A percentile compares a stretch with the other conserved stretches of the same genome.
Evolutionary conservation across 1,140 invertebrate species (phyloP).

Genomic region (Eriosoma lanigerum): DNA sequence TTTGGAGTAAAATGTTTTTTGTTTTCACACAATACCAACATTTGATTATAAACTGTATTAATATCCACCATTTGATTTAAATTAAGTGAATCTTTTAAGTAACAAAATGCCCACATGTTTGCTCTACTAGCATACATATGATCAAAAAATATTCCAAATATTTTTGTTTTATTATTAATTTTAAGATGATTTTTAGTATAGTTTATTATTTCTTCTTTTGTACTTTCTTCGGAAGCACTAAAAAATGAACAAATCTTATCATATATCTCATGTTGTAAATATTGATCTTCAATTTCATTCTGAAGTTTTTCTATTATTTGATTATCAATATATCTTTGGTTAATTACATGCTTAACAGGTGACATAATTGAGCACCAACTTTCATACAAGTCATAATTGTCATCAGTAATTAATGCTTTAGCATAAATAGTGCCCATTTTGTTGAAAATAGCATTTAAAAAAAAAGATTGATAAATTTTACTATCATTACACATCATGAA

Average conservation of each 20-base stretch:
- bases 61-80: constrained; percentile 35
- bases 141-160: constrained; percentile 42
- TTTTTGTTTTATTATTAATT: background rate
- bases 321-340: constrained; percentile 46
- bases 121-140: constrained; percentile 43
- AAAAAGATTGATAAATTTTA: constrained; percentile 49
- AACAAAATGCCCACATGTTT: constrained; percentile 43
- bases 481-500: constrained; percentile 42
- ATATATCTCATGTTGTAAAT: constrained; percentile 43
- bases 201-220: constrained; percentile 36
- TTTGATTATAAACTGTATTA: constrained; percentile 37
- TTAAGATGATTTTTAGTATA: constrained; percentile 27
- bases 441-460: constrained; percentile 31
- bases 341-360: constrained; percentile 42
- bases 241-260: constrained; percentile 48
- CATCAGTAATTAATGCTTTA: constrained; percentile 45
- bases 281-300: constrained; percentile 35
- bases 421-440: constrained; percentile 40
- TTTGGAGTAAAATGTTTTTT: constrained; percentile 45
- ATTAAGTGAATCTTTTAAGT: constrained; percentile 31
- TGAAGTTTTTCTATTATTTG: constrained; percentile 46
- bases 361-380: constrained; percentile 47
- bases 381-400: constrained; percentile 48
- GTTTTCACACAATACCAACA: constrained; percentile 35
- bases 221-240: constrained; percentile 13